A percentile compares a stretch with the other conserved stretches of the same genome.
Conservation (phyloP, 2,888 invertebrate species). For the Hoplodrina ambigua region DNA sequence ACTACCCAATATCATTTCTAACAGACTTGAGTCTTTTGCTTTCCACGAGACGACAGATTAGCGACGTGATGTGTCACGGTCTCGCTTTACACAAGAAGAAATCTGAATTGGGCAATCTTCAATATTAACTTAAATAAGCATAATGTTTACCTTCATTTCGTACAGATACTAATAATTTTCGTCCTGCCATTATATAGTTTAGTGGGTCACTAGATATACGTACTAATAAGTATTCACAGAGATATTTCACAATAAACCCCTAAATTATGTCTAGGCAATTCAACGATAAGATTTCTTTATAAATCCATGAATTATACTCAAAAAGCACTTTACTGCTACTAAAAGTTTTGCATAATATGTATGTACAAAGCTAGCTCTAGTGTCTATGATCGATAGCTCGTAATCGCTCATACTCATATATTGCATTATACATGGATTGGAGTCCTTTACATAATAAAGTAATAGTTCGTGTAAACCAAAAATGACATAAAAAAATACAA, state of each 20-base stretch:
- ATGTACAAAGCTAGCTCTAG: constrained; percentile 78
- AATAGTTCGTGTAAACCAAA: constrained; percentile 47
- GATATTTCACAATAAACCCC: constrained; percentile 68
- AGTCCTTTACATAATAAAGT: constrained; percentile 59
- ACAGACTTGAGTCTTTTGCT: constrained; percentile 40
- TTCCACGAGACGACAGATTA: constrained; percentile 17
- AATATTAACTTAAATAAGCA: constrained; percentile 54
- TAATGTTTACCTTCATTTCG: constrained; percentile 43
- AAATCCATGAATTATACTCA: constrained; percentile 69
- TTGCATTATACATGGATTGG: constrained; percentile 64
- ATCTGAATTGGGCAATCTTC: constrained; percentile 37
- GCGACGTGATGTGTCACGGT: constrained; percentile 5
- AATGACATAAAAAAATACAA: constrained; percentile 66
- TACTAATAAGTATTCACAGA: constrained; percentile 70
- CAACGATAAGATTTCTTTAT: constrained; percentile 67
- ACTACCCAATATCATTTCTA: constrained; percentile 40
- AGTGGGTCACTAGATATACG: constrained; percentile 57
- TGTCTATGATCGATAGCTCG: constrained; percentile 49
- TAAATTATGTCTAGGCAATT: constrained; percentile 72
- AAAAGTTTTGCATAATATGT: constrained; percentile 71
- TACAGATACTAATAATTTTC: constrained; percentile 48
- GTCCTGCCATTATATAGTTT: constrained; percentile 46
- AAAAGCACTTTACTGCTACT: constrained; percentile 74
- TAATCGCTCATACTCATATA: constrained; percentile 57
- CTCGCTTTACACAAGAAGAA: constrained; percentile 33